Base-by-base conservation (phyloP, 1,140 invertebrate genomes). In the Hesperophylax magnus region DNA sequence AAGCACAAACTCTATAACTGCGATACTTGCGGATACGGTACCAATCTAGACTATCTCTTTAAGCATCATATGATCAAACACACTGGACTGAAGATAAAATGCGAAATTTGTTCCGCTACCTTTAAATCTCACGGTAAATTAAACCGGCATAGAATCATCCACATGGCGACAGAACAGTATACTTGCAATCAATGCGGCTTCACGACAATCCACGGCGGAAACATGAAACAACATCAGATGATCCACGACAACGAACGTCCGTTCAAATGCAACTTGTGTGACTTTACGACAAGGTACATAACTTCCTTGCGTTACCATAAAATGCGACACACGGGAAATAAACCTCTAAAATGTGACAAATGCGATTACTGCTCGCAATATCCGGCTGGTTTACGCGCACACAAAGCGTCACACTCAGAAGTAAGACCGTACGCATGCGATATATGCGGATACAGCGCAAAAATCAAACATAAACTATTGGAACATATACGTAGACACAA, bases 271-370 rank as follows among this genome's bases (percentile, higher is more conserved):
- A 47, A 72, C 9, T 1, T 52, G 39, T 72, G 69, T 17, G 39
- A 52, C 20, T 72, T n/a, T 54, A 27, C 39, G 9, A 24, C 39
- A 14, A 72, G 53, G 7, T n/a, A 52, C 5, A 53, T 15, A 9
- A n/a, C 15, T 3, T 24, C 39, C 0, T 20, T 72, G 39, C n/a
- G n/a, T 9, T n/a, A 22, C 31, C 69, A 72, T 14, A 72, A 72
- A 72, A 72, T 39, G 31, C n/a, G 53, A 24, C 69, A 72, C 34
- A 72, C 39, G n/a, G 69, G 69, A 24, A 47, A 72, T 14, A 72
- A 72, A 17, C 4, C 17, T 0, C 52, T 52, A 2, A 22, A n/a
- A 11, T 72, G 69, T 24, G 69, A 72, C 39, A 31, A 72, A 22
- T 72, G 69, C 20, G 69, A 47, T 15, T 72, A 52, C 17, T 54